Evolutionary conservation across 2,113 vertebrate species (phyloP).

Genomic region (Geococcyx californianus): DNA sequence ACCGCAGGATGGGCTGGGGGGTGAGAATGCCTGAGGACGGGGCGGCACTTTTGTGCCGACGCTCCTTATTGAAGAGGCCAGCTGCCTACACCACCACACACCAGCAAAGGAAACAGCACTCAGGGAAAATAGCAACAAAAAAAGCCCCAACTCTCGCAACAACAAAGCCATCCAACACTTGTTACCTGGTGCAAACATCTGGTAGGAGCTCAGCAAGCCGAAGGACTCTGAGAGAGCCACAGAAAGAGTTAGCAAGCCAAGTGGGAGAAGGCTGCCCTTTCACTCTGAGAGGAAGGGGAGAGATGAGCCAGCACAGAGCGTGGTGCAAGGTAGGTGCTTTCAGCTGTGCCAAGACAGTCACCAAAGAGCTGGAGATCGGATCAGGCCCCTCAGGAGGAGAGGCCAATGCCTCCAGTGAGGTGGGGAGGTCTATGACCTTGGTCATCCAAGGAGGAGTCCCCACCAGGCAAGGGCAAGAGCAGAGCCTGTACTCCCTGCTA

Average conservation of each 20-base stretch:
- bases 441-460: not conserved
- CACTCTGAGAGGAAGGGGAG: not conserved
- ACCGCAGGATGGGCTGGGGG: not conserved
- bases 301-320: not conserved
- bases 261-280: not conserved
- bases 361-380: not conserved
- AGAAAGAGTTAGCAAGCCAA: not conserved
- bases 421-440: not conserved
- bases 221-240: not conserved
- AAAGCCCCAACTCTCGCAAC: not conserved
- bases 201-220: not conserved
- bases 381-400: not conserved
- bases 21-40: not conserved
- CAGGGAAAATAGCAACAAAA: not conserved
- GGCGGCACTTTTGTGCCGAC: not conserved
- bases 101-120: slow-evolving; percentile 17
- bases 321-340: not conserved
- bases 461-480: not conserved
- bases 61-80: slow-evolving; percentile 35
- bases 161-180: not conserved
- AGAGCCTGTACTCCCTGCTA: not conserved
- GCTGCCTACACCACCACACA: not conserved
- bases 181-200: not conserved
- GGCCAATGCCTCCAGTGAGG: not conserved
- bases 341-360: not conserved